Evolutionary conservation across 2,888 invertebrate genomes (phyloP), one percentile per base, ranked within the genome.

Genomic region (Sarcophaga subvicina): DNA sequence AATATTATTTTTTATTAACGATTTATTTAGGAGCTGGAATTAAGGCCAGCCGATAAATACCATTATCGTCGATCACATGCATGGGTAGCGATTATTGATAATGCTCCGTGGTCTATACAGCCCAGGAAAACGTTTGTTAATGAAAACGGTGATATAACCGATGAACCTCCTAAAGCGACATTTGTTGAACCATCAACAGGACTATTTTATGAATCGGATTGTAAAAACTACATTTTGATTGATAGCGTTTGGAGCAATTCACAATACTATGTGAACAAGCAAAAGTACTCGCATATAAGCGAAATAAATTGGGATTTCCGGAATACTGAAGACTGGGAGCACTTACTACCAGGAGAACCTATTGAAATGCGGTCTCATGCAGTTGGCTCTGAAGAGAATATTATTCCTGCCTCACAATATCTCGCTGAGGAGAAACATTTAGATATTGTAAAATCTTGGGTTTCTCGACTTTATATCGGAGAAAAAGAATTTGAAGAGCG

Each of bases 181-280:
- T 98, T 98, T 92, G 95, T 98, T 62, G 98, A 98, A 90, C 96
- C 98, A 2, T 95, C 96, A 20, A 97, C 98, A 0, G 98, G 98
- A 0, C 94, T 95, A 20, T 91, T 94, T 0, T 95, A 96, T 88
- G 94, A 95, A 0, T 91, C 96, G 0, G 91, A 94, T 63, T 94
- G 95, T 27, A 92, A 94, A 3, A 94, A 95, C 85, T 98, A 98
- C 90, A 95, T 96, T 49, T 95, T 96, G 1, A 94, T 98, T 5
- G 98, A 98, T 91, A 96, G 96, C 88, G 93, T 98, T 75, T 99
- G 98, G 96, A 98, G 98, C 90, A 94, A 98, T 90, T 94, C 95
- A 75, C 98, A 99, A 93, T 98, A 97, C 92, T 98, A 97, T 94
- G 96, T 96, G 0, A 96, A 96, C 90, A 93, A 96, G 90, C 97